Conservation (phyloP, 2,113 vertebrate genomes). For the Opisthocomus hoazin region DNA sequence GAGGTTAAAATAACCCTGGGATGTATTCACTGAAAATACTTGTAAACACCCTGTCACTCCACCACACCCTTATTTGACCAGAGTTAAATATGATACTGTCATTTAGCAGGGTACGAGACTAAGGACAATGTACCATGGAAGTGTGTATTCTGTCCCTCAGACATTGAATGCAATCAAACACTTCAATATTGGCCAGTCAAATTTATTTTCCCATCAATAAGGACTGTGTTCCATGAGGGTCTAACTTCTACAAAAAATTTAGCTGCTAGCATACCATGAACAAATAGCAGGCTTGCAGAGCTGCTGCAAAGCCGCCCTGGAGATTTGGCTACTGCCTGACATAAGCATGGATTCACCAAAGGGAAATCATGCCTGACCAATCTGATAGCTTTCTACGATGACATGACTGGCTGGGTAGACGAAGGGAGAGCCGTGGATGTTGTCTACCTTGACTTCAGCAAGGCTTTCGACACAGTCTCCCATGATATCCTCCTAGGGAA, state of each 20-base stretch:
- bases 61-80: fast-evolving
- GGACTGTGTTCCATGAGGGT: background rate
- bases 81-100: too few species aligned
- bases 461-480: too few species aligned
- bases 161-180: background rate
- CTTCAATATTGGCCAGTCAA: background rate
- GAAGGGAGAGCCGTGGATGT: too few species aligned
- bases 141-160: background rate
- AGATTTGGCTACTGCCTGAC: background rate
- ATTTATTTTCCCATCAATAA: background rate
- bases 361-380: too few species aligned
- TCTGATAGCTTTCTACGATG: too few species aligned
- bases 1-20: background rate
- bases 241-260: background rate
- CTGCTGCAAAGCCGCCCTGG: background rate
- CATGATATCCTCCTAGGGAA: too few species aligned
- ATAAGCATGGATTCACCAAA: too few species aligned
- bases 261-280: background rate
- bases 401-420: too few species aligned
- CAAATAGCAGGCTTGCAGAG: background rate
- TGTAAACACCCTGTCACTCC: background rate
- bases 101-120: fast-evolving
- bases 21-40: background rate
- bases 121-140: background rate
- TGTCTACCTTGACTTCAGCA: too few species aligned